A percentile compares a stretch with the other conserved stretches of the same genome.
Evolutionary conservation across 2,113 vertebrate genomes (phyloP).

Genomic region (Poeciliopsis turrubarensis): DNA sequence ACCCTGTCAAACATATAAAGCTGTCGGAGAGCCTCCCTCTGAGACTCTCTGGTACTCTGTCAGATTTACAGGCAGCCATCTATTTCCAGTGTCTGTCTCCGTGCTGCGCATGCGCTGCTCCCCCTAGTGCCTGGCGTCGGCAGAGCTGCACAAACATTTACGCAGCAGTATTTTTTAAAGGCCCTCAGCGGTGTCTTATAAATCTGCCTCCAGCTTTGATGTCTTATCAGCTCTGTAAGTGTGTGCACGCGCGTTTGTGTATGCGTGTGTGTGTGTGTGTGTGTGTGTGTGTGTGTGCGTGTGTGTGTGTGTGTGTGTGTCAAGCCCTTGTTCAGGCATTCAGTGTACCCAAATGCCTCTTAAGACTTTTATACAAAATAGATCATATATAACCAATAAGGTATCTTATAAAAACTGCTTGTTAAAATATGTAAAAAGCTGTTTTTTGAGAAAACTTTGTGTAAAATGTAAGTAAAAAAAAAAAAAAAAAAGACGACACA

Average conservation of each 20-base stretch:
- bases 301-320: no score
- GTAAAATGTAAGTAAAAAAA: no score
- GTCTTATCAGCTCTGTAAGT: slow-evolving; percentile 73
- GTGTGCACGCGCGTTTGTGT: slow-evolving; percentile 11
- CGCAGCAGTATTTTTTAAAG: slow-evolving; percentile 80
- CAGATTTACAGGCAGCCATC: slow-evolving; percentile 53
- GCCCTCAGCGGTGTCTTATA: slow-evolving; percentile 74
- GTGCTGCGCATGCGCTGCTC: slow-evolving; percentile 29
- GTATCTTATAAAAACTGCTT: no score
- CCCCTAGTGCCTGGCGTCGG: slow-evolving; percentile 66
- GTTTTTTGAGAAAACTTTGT: no score
- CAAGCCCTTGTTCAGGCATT: no score
- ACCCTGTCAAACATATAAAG: slow-evolving; percentile 19
- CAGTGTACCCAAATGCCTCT: no score
- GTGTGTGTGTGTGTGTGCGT: no score
- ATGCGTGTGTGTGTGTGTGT: background rate
- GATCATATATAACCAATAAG: no score
- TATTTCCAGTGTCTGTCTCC: slow-evolving; percentile 39
- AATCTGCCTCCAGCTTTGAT: slow-evolving; percentile 80
- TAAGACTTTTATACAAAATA: no score
- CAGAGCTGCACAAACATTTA: slow-evolving; percentile 82
- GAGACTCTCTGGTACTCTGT: slow-evolving; percentile 21
- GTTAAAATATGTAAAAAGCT: no score
- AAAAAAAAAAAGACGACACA: no score
- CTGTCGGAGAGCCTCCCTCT: slow-evolving; percentile 28